Evolutionary conservation across 2,113 vertebrate species (phyloP).

Genomic region (Xenopus borealis): DNA sequence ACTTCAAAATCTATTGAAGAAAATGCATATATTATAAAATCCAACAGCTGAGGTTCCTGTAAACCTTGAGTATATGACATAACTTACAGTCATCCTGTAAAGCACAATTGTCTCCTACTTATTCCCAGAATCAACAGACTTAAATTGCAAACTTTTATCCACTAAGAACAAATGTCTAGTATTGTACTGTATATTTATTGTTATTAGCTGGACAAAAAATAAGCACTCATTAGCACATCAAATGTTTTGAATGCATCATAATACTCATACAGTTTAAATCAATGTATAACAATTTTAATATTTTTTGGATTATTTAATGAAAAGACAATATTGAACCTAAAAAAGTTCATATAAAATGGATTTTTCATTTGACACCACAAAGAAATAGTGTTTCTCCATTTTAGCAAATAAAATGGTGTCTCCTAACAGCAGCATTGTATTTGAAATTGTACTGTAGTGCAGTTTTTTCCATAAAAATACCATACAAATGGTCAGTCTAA

Average conservation of each 20-base stretch:
- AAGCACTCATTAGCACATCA: not conserved
- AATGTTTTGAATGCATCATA: conserved; percentile 11
- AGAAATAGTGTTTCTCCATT: conserved; percentile 63
- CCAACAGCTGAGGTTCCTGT: not conserved
- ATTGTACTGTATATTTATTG: not conserved
- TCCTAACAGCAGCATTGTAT: conserved; percentile 85
- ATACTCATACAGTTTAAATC: conserved; percentile 58
- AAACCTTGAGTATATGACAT: too few relatives aligned
- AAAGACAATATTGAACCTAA: conserved; percentile 69
- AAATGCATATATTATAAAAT: conserved; percentile 16
- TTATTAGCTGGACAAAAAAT: not conserved
- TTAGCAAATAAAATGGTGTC: conserved; percentile 78
- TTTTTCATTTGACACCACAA: conserved; percentile 74
- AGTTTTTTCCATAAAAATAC: conserved; percentile 84
- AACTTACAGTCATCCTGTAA: too few relatives aligned
- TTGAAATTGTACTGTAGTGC: conserved; percentile 83
- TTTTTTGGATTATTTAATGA: conserved; percentile 62
- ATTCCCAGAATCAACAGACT: not conserved
- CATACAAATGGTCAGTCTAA: conserved; percentile 80
- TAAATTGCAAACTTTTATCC: not conserved
- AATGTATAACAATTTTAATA: conserved; percentile 64
- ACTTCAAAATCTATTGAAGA: not conserved
- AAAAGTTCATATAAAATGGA: conserved; percentile 78
- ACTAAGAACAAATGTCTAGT: conserved; percentile 7
- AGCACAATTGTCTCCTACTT: too few relatives aligned